These are phyloP conservation scores for Indicator indicator DNA, from an alignment of 2,113 vertebrate genomes.

Conservation along the genomic window DNA sequence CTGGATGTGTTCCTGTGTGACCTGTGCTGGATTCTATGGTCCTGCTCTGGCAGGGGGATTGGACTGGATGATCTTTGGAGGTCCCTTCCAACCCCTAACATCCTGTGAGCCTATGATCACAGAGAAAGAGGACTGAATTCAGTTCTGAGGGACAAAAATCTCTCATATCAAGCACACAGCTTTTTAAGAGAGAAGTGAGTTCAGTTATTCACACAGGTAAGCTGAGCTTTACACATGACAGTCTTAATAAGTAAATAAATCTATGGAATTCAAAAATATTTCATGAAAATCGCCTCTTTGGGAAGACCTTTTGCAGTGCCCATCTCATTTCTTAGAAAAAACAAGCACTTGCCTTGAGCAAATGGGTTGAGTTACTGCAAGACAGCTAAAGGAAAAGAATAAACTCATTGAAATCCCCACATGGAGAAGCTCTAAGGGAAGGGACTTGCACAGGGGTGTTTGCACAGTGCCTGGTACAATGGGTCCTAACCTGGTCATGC, in stretches of 20 bases:
- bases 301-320: background rate
- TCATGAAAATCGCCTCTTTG: background rate
- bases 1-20: no score
- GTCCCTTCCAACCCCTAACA: no score
- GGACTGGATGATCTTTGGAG: no score
- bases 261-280: background rate
- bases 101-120: background rate
- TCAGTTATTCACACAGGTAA: background rate
- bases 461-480: slow-evolving; percentile 50
- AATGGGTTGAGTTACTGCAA: background rate
- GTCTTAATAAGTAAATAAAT: background rate
- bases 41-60: no score
- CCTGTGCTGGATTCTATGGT: no score
- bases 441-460: slow-evolving; percentile 3
- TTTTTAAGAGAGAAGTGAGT: background rate
- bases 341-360: background rate
- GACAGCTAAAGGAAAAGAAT: background rate
- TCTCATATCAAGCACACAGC: accelerated
- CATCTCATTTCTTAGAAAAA: background rate
- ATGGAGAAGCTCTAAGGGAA: background rate
- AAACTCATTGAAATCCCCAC: background rate
- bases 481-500: slow-evolving; percentile 62
- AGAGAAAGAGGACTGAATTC: background rate
- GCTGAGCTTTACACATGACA: background rate
- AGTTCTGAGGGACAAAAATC: background rate